A percentile compares a stretch with the other conserved stretches of the same genome.
phyloP scores from a whole-genome alignment of 1,140 invertebrate genomes.

The Drosophila equinoxialis region DNA sequence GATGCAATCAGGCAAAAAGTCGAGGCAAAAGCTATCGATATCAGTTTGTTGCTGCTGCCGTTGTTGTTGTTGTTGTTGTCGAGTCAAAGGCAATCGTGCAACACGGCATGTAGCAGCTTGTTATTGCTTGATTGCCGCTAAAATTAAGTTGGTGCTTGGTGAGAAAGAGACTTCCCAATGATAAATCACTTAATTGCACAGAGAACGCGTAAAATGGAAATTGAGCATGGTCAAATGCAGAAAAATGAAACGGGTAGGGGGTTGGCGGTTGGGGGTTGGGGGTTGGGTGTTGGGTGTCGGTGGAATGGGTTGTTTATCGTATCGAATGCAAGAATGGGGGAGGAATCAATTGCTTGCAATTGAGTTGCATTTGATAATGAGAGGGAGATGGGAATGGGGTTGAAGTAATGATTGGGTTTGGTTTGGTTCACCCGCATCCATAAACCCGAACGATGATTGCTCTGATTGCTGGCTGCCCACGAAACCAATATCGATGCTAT shows the following conservation, averaged over 20 bases:
- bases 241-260: constrained; percentile 44
- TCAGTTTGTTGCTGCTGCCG: constrained; percentile 56
- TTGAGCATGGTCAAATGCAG: constrained; percentile 61
- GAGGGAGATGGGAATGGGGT: background rate
- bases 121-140: constrained; percentile 81
- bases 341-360: constrained; percentile 2
- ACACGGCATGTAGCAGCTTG: constrained; percentile 80
- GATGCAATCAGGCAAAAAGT: constrained; percentile 75
- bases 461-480: constrained; percentile 65
- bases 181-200: constrained; percentile 81
- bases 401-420: no score
- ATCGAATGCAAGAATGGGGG: background rate
- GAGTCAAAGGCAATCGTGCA: constrained; percentile 81
- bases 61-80: constrained; percentile 48
- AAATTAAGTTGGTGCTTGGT: constrained; percentile 75
- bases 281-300: background rate
- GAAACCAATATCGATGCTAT: constrained; percentile 63
- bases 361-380: constrained; percentile 9
- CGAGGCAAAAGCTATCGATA: constrained; percentile 75
- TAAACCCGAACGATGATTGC: constrained; percentile 70
- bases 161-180: constrained; percentile 70
- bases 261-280: background rate
- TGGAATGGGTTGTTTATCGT: no score
- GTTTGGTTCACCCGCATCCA: constrained; percentile 61
- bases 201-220: constrained; percentile 78